Evolutionary conservation across 2,888 invertebrate species (phyloP), one percentile per base, ranked within the genome.

Genomic region (Drosophila incognita): DNA sequence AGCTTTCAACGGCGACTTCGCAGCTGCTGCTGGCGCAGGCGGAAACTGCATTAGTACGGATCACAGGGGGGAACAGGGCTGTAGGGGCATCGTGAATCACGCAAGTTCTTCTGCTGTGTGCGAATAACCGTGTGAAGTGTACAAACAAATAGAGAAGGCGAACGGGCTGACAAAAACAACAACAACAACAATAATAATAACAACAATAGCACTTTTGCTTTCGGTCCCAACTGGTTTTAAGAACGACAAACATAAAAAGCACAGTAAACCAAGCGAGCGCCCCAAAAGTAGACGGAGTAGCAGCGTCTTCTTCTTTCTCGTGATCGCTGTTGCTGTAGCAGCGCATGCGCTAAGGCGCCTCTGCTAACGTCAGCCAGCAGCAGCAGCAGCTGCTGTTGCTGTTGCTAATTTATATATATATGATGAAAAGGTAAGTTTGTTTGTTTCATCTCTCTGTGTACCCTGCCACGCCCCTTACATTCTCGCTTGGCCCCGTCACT

Each of bases 121-220:
- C 83, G 83, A 79, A 86, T 75, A 68, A 74, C 77, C 77, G 74
- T 77, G 76, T 74, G 74, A 82, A 89, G 69, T 79, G 67, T 64
- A 76, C 70, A 86, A 74, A 75, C 79, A 79, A 72, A 81, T 74
- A 81, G 71, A 77, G 80, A 74, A 81, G 78, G 74, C 69, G 69
- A 68, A 77, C 65, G 57, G 66, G 74, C 69, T 74, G 56, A 46
- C 60, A 69, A 59, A 67, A 76, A 69, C 49, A 79, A 38, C 48
- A 27, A 27, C 27, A 62, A 33, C 53, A 69, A 46, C 59, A 77
- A 65, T 40, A 70, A 69, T 65, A 69, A 76, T 71, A 65, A 69
- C 67, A 84, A 86, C 87, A 87, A 78, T 79, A 90, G 82, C 86
- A 90, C 92, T 91, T 91, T 92, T 90, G 92, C 91, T 91, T 91